phyloP scores from a whole-genome alignment of 2,888 invertebrate species.

The Malthinus seriepunctatus region DNA sequence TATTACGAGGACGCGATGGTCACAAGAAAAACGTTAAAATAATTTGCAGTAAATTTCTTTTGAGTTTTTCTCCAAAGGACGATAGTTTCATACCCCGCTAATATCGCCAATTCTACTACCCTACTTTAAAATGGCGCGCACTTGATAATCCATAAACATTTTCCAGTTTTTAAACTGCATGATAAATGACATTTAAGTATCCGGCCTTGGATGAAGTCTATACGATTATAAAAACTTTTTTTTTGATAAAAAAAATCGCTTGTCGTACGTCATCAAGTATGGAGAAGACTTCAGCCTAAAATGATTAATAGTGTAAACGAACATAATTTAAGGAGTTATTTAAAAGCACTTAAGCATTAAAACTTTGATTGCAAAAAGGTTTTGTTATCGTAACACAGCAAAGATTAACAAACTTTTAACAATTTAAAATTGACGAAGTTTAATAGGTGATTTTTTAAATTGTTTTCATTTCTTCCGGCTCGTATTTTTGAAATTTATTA shows the following conservation, averaged over 20 bases:
- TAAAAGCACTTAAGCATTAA: slow-evolving; percentile 18
- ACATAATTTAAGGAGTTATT: slow-evolving; percentile 19
- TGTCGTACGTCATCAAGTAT: slow-evolving; percentile 18
- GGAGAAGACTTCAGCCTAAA: neutral
- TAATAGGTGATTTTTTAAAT: no score
- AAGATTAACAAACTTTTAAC: slow-evolving; percentile 9
- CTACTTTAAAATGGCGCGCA: slow-evolving; percentile 12
- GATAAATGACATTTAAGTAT: slow-evolving; percentile 28
- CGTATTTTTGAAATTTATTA: no score
- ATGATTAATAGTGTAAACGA: slow-evolving; percentile 25
- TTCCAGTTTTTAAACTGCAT: slow-evolving; percentile 19
- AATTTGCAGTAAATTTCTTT: no score
- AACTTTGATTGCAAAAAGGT: slow-evolving; percentile 14
- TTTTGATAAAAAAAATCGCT: slow-evolving; percentile 24
- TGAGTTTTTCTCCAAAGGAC: no score
- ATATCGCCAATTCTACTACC: slow-evolving; percentile 7
- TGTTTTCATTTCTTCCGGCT: no score
- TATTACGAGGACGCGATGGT: no score
- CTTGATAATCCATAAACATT: slow-evolving; percentile 24
- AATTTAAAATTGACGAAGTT: neutral
- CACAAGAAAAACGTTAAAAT: no score
- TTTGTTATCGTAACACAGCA: slow-evolving; percentile 1
- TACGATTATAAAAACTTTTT: slow-evolving; percentile 25
- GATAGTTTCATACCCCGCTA: no score
- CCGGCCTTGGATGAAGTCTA: slow-evolving; percentile 19